phyloP scores from a whole-genome alignment of 1,140 invertebrate genomes.

The Bilobella aurantiaca region DNA sequence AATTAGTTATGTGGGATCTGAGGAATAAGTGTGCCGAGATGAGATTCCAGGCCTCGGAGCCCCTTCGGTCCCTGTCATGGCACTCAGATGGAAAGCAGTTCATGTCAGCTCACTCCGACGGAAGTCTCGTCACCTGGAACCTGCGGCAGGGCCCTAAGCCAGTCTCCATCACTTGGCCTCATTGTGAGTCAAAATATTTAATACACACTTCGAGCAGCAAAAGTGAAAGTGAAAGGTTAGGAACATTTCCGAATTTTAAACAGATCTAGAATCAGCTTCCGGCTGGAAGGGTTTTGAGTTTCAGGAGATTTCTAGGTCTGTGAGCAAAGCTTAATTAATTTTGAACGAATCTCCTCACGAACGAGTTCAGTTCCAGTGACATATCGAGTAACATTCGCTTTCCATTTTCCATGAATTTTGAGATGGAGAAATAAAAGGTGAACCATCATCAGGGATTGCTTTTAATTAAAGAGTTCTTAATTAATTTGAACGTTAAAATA shows the following conservation, averaged over 20 bases:
- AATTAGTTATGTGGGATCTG: constrained; percentile 92
- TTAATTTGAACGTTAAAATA: too few relatives aligned
- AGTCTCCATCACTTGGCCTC: constrained; percentile 70
- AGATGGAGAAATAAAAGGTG: too few relatives aligned
- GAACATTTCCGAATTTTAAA: not conserved
- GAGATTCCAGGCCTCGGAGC: constrained; percentile 65
- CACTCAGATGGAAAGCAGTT: constrained; percentile 97
- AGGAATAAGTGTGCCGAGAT: constrained; percentile 67
- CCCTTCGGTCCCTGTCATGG: constrained; percentile 80
- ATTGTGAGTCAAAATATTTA: constrained; percentile 54
- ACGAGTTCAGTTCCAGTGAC: too few relatives aligned
- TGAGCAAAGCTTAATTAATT: too few relatives aligned
- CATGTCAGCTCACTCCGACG: constrained; percentile 91
- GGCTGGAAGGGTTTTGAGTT: not conserved
- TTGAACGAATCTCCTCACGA: too few relatives aligned
- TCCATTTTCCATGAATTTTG: too few relatives aligned
- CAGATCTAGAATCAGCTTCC: not conserved
- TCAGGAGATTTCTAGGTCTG: not conserved
- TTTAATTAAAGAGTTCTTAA: too few relatives aligned
- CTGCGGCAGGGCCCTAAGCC: constrained; percentile 62
- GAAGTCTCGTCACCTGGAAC: constrained; percentile 86
- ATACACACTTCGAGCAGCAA: too few relatives aligned
- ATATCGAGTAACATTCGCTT: too few relatives aligned
- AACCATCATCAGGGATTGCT: too few relatives aligned
- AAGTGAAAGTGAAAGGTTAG: too few relatives aligned